Conservation (phyloP, 2,797 vertebrate species). For the Tauraco hartlaubi region DNA sequence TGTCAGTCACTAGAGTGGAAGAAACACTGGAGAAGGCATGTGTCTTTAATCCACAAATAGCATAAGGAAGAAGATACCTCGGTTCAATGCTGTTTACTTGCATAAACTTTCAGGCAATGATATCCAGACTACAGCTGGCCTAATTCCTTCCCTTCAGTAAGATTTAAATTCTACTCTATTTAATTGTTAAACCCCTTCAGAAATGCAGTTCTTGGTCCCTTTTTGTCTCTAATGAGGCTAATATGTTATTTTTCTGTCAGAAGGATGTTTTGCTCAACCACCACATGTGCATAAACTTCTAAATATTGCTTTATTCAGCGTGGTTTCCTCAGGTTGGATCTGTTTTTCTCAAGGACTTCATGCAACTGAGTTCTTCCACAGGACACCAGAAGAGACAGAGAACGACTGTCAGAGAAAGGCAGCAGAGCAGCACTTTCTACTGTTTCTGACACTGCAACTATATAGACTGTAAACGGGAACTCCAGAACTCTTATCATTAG, state of each 20-base stretch:
- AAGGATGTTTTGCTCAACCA: background rate
- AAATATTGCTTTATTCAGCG: background rate
- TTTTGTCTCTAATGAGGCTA: background rate
- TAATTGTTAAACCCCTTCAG: background rate
- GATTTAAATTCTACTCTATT: background rate
- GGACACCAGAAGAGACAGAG: background rate
- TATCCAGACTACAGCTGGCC: background rate
- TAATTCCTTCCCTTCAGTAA: background rate
- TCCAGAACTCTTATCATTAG: background rate
- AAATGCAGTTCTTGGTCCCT: background rate
- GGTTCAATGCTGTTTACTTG: background rate
- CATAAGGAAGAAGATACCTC: background rate
- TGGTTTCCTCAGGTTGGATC: background rate
- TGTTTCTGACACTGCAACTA: background rate
- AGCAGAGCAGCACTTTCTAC: background rate
- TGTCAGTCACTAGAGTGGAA: background rate
- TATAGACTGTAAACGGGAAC: background rate
- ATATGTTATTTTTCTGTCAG: fast-evolving
- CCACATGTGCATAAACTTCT: background rate
- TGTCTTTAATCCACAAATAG: background rate
- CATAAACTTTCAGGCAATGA: background rate
- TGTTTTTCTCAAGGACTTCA: background rate
- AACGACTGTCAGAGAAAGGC: background rate
- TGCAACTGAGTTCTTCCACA: background rate
- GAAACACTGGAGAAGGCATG: background rate